Evolutionary conservation across 2,113 vertebrate genomes (phyloP).

Genomic region (Scortum barcoo): DNA sequence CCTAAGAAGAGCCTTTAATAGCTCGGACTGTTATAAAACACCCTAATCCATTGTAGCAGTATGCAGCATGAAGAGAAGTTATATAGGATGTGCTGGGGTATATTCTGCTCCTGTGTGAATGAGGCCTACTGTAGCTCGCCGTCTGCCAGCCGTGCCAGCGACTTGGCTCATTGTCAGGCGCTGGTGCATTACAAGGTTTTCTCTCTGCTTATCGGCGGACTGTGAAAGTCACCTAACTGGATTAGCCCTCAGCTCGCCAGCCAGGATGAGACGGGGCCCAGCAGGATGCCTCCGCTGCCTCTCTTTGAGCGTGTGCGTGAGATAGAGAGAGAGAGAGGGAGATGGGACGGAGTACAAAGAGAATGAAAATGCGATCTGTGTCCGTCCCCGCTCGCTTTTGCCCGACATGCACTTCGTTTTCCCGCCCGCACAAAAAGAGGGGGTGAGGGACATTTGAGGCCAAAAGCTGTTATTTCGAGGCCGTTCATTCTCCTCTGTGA

Average conservation of each 20-base stretch:
- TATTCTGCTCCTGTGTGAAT: conserved; percentile 29
- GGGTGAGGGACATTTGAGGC: conserved; percentile 25
- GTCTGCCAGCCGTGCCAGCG: conserved; percentile 43
- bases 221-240: conserved; percentile 87
- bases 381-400: conserved; percentile 56
- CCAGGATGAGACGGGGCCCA: conserved; percentile 70
- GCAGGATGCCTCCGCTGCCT: conserved; percentile 65
- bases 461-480: conserved; percentile 18
- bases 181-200: conserved; percentile 78
- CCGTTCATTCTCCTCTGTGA: conserved; percentile 1
- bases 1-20: conserved; percentile 39
- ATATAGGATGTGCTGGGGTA: conserved; percentile 37
- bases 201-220: conserved; percentile 79
- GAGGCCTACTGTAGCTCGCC: conserved; percentile 38
- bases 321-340: conserved; percentile 18
- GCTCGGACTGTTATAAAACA: conserved; percentile 32
- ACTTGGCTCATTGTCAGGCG: conserved; percentile 74
- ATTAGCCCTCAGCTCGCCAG: conserved; percentile 78
- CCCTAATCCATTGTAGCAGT: conserved; percentile 33
- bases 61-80: conserved; percentile 30
- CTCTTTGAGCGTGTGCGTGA: conserved; percentile 33
- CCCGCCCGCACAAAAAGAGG: not conserved
- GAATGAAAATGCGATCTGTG: conserved; percentile 44
- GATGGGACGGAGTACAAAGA: conserved; percentile 62
- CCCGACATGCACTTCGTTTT: conserved; percentile 46